Evolutionary conservation across 2,113 vertebrate species (phyloP).

Genomic region (Cranoglanis bouderius): DNA sequence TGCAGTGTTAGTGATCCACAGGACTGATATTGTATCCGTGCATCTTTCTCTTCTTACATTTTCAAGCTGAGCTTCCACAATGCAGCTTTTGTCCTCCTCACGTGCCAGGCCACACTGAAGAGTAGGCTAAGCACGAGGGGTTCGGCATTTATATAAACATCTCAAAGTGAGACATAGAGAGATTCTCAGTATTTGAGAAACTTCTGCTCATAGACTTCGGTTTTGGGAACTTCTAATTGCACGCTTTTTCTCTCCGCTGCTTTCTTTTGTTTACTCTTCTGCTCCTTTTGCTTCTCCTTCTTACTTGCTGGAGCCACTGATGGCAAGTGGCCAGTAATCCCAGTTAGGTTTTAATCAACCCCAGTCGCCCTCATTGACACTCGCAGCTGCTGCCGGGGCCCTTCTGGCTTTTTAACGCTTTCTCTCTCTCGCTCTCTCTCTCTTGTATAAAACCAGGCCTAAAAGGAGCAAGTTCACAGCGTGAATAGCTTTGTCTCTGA

Average conservation of each 20-base stretch:
- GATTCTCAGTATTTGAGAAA: background rate
- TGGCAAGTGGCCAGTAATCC: slow-evolving; percentile 25
- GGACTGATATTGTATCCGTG: slow-evolving; percentile 29
- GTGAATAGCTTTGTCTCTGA: slow-evolving; percentile 18
- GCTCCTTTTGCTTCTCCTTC: background rate
- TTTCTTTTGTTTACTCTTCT: background rate
- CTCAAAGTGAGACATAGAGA: background rate
- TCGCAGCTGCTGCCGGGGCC: slow-evolving; percentile 26
- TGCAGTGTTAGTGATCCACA: slow-evolving; percentile 33
- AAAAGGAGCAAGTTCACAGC: slow-evolving; percentile 9
- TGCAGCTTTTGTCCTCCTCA: slow-evolving; percentile 30
- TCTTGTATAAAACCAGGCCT: background rate
- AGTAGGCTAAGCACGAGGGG: background rate
- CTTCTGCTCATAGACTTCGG: background rate
- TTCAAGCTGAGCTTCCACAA: slow-evolving; percentile 44
- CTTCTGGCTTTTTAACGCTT: background rate
- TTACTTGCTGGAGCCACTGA: background rate
- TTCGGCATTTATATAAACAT: background rate
- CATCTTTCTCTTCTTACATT: slow-evolving; percentile 42
- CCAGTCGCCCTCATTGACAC: slow-evolving; percentile 28
- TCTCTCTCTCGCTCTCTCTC: background rate
- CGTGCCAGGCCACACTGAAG: background rate
- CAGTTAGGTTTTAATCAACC: slow-evolving; percentile 29
- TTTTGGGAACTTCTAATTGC: background rate
- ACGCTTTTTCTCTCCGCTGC: background rate